Percentiles rank a stretch among this genome's conserved stretches.
Conservation (phyloP, 2,888 invertebrate genomes). For the Scrobipalpa costella region DNA sequence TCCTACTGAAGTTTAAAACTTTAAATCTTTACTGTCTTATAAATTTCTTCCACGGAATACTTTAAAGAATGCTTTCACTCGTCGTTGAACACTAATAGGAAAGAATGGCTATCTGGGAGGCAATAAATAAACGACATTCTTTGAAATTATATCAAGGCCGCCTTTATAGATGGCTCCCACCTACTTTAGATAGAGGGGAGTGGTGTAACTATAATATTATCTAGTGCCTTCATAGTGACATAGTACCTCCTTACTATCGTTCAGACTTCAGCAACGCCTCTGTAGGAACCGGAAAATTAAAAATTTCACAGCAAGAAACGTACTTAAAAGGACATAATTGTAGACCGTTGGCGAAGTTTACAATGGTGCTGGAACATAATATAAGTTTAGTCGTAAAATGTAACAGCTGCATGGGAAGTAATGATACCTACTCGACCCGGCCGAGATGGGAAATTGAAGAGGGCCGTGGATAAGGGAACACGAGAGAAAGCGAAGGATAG, state of each 20-base stretch:
- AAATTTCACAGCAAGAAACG: conserved; percentile 31
- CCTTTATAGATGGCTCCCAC: conserved; percentile 10
- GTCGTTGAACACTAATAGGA: conserved; percentile 28
- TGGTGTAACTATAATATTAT: conserved; percentile 9
- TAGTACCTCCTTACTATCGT: not conserved
- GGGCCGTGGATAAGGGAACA: conserved; percentile 53
- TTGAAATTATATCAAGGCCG: conserved; percentile 21
- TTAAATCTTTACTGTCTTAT: conserved; percentile 31
- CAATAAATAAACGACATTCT: conserved; percentile 25
- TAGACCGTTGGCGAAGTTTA: conserved; percentile 58
- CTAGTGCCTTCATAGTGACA: conserved; percentile 5
- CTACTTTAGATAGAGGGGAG: conserved; percentile 1
- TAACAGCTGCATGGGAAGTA: conserved; percentile 73
- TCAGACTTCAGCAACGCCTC: conserved; percentile 8
- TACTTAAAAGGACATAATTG: conserved; percentile 44
- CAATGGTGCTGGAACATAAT: conserved; percentile 67
- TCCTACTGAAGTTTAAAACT: conserved; percentile 27
- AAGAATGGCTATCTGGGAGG: conserved; percentile 22
- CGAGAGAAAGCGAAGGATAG: conserved; percentile 48
- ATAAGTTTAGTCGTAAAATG: conserved; percentile 71
- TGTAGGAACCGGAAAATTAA: conserved; percentile 30
- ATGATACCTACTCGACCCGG: conserved; percentile 61
- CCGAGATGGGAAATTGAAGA: conserved; percentile 60
- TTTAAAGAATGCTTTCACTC: conserved; percentile 25
- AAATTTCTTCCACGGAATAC: conserved; percentile 17